Evolutionary conservation across 2,113 vertebrate species (phyloP).

Genomic region (Lasiurus borealis): DNA sequence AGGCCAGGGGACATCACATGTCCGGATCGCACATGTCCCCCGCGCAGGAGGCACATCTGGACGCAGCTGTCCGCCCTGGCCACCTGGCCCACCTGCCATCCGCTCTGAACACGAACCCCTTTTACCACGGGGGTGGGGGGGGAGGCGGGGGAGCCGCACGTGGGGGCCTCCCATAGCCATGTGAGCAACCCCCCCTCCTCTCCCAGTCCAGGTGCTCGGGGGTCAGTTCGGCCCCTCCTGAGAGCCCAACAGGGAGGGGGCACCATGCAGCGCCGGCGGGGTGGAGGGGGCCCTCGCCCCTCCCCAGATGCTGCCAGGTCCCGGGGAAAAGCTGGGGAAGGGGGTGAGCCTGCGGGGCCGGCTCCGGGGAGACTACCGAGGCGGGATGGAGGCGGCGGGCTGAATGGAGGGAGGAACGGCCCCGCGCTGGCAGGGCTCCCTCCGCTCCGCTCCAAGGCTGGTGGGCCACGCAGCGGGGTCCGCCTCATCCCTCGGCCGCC

Average conservation of each 20-base stretch:
- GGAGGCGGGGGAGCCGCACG: constrained; percentile 75
- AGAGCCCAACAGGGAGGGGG: constrained; percentile 37
- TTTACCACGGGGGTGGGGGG: too few species aligned
- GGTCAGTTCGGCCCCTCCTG: constrained; percentile 66
- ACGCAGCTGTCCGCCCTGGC: constrained; percentile 56
- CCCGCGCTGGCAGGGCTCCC: background rate
- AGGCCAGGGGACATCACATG: constrained; percentile 60
- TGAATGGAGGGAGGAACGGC: constrained; percentile 35
- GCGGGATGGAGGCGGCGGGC: constrained; percentile 16
- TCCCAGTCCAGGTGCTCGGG: constrained; percentile 58
- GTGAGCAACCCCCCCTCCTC: constrained; percentile 70
- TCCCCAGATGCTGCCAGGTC: constrained; percentile 55
- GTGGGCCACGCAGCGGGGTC: background rate
- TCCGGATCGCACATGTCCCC: constrained; percentile 59
- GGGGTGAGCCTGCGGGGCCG: background rate
- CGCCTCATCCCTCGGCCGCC: background rate
- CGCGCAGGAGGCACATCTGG: constrained; percentile 72
- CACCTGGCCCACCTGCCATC: constrained; percentile 62
- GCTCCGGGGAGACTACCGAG: constrained; percentile 4
- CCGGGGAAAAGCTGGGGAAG: background rate
- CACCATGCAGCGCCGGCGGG: background rate
- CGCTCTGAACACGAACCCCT: constrained; percentile 57
- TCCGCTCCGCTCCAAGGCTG: background rate
- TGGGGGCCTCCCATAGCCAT: constrained; percentile 78
- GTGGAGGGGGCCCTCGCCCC: constrained; percentile 19